Percentiles rank a stretch among this genome's conserved stretches.
Evolutionary conservation across 2,888 invertebrate genomes (phyloP).

Genomic region (Pteria penguin): DNA sequence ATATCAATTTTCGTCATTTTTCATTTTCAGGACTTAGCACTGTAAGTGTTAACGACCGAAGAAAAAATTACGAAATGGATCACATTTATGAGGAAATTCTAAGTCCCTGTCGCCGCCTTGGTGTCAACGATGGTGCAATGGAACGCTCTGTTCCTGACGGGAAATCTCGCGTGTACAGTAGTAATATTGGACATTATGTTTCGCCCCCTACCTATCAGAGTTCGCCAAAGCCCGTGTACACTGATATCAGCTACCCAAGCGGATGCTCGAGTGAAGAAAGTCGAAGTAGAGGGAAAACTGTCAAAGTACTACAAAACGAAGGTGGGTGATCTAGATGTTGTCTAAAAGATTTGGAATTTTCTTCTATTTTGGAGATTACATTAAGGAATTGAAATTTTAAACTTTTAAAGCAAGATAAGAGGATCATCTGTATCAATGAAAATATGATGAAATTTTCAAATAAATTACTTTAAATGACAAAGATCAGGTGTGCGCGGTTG

Average conservation of each 20-base stretch:
- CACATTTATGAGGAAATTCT: conserved; percentile 44
- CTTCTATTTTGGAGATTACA: too few relatives aligned
- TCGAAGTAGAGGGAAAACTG: conserved; percentile 12
- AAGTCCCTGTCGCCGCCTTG: conserved; percentile 34
- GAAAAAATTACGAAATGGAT: conserved; percentile 23
- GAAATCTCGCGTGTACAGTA: background rate
- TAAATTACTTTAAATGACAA: too few relatives aligned
- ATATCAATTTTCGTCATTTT: background rate
- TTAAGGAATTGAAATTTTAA: too few relatives aligned
- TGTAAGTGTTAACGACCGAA: background rate
- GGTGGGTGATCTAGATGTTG: conserved; percentile 17
- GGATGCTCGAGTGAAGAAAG: conserved; percentile 15
- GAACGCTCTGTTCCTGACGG: background rate
- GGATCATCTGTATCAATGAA: too few relatives aligned
- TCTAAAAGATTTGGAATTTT: background rate
- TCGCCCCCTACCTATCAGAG: background rate
- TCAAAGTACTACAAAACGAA: conserved; percentile 44
- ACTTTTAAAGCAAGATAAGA: too few relatives aligned
- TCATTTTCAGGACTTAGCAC: background rate
- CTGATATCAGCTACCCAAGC: background rate
- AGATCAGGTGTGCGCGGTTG: too few relatives aligned
- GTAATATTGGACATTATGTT: background rate
- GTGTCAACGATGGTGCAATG: background rate
- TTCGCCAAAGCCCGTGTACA: background rate
- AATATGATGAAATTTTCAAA: too few relatives aligned